Conservation (phyloP, 2,797 vertebrate species). For the Argentina silus region DNA sequence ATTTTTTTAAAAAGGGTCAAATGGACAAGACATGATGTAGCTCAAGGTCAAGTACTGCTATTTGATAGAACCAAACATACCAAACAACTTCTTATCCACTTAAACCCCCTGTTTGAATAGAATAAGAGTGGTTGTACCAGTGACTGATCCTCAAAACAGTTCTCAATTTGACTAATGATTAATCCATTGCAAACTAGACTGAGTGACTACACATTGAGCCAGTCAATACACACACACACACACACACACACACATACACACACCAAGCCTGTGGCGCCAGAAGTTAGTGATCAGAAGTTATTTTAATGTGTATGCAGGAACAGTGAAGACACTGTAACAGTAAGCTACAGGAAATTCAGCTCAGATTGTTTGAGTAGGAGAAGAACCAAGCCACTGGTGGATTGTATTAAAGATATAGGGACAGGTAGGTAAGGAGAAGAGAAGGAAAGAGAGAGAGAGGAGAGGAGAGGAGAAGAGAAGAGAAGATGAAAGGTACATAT, state of each 20-base stretch:
- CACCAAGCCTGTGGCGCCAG: neutral
- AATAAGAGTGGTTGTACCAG: too few species aligned
- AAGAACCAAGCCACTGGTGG: slow-evolving; percentile 28
- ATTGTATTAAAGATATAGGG: slow-evolving; percentile 4
- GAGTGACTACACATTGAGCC: neutral
- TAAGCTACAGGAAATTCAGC: slow-evolving; percentile 5
- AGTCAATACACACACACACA: neutral
- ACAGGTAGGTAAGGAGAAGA: slow-evolving; percentile 1
- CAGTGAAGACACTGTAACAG: neutral
- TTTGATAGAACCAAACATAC: too few species aligned
- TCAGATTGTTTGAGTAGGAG: slow-evolving; percentile 3
- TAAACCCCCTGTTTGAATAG: too few species aligned
- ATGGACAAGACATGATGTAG: too few species aligned
- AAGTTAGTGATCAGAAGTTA: neutral
- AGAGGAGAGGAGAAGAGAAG: neutral
- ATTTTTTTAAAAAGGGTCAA: too few species aligned
- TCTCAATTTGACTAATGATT: slow-evolving; percentile 30
- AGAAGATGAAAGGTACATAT: neutral
- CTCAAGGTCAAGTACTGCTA: too few species aligned
- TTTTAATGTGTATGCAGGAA: neutral
- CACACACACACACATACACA: slow-evolving; percentile 11
- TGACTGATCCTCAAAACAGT: neutral
- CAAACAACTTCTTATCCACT: too few species aligned
- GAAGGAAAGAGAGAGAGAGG: neutral
- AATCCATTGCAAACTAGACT: neutral